Base-by-base conservation (phyloP, 2,888 invertebrate species). In the Drosophila lacicola region DNA sequence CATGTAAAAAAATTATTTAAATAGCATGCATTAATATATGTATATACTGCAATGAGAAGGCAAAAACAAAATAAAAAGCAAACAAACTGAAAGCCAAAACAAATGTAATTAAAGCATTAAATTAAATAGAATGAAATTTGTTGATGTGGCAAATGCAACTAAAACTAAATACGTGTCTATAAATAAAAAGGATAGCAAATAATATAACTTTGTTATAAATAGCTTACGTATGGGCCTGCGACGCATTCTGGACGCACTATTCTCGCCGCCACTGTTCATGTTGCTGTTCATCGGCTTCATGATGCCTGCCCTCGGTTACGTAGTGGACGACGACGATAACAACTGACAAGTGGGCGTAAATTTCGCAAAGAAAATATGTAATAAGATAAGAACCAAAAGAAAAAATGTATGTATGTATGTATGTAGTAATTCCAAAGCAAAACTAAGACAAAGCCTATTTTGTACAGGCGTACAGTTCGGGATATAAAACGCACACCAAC, bases 201-300 rank as follows among this genome's bases (percentile, higher is more conserved):
- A 62, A 74, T 56, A 34, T 49, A 65, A 57, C 46, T 49, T 47
- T 57, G 61, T 68, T 84, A 73, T 65, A 81, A 88, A 82, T 84
- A 77, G 80, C 90, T 90, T 90, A 90, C 90, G 80, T 78, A 78
- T 88, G 72, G 80, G 81, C 75, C 90, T 83, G 78, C 90, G 89
- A 41, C 90, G 89, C 78, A 87, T 69, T 71, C 61, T 82, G 76
- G 87, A 69, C 51, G 67, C 80, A 84, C 78, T 87, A 80, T 80
- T 74, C 53, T 82, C 72, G 85, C 72, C 85, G 69, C 75, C 71
- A 84, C 75, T 84, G 82, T 81, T 58, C 50, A 57, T 78, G 68
- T 74, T 72, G 69, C 74, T 81, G 74, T 80, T 73, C 63, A 64
- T 76, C 72, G 73, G 68, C 73, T 82, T 80, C 80, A 74, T 80